Base-by-base conservation (phyloP, 1,140 invertebrate genomes). In the Goniozus legneri region DNA sequence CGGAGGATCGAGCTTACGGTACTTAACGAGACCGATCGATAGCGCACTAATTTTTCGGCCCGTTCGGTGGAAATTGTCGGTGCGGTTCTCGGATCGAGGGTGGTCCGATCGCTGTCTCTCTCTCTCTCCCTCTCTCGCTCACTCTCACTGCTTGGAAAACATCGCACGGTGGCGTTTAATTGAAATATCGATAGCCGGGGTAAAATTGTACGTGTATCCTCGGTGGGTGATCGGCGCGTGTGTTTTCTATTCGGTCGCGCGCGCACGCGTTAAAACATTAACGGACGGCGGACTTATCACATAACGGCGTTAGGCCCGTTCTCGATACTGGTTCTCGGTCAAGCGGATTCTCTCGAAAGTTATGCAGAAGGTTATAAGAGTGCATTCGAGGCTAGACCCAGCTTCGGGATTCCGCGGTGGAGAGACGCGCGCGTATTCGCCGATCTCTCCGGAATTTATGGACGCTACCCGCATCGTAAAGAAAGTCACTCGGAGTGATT, bases 271-370 rank as follows among this genome's bases (percentile, higher is more conserved):
- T 33, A 33, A n/a, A n/a, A 62, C 58, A 56, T 66, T 72, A 69
- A 71, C 64, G 64, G 68, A 65, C 66, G 60, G 24, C 38, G 44
- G 43, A 69, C 69, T 75, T 74, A 74, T 74, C 69, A 63, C 68
- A 64, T 70, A 74, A 75, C 71, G 71, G 71, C 64, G 64, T 69
- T 63, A 67, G 62, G n/a, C 58, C 56, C 63, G 68, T 71, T 75
- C 67, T 63, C 69, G 61, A 75, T 71, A 66, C 62, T 59, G 55
- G 61, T 68, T 74, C 66, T 73, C 70, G 73, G 71, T 75, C 71
- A 75, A 71, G 60, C 65, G 66, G 63, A 61, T 65, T 63, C 55
- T 52, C 60, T n/a, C n/a, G n/a, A 58, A 65, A 67, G 69, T 71
- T 71, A 73, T 71, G 69, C 64, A 67, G 62, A 59, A 62, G 67